phyloP scores from a whole-genome alignment of 1,140 invertebrate species.

The Drosophila lacteicornis region DNA sequence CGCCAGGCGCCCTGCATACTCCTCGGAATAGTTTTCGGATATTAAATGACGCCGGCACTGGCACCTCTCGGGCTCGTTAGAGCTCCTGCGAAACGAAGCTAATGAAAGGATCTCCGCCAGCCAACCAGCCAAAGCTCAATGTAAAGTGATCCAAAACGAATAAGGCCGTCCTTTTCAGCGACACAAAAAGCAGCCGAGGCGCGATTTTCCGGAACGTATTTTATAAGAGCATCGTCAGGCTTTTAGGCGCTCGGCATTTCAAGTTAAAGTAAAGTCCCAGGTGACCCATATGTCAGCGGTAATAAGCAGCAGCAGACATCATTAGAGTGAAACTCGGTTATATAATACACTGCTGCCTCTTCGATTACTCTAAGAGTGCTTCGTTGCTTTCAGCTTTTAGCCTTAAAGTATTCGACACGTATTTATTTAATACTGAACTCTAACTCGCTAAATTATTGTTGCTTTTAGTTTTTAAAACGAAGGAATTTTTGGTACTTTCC shows the following conservation, averaged over 20 bases:
- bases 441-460: background rate
- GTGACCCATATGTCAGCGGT: constrained; percentile 73
- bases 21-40: constrained; percentile 49
- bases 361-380: background rate
- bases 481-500: too few species aligned
- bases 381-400: too few species aligned
- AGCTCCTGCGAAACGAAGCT: constrained; percentile 58
- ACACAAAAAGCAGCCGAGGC: constrained; percentile 52
- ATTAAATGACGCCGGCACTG: constrained; percentile 33
- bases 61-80: constrained; percentile 31
- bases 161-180: constrained; percentile 23
- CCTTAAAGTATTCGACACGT: too few species aligned
- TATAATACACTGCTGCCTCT: background rate
- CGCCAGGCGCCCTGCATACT: background rate
- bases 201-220: constrained; percentile 35
- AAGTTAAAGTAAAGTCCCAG: constrained; percentile 60
- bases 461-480: background rate
- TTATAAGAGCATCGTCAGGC: constrained; percentile 54
- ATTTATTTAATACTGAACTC: background rate
- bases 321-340: constrained; percentile 1
- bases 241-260: constrained; percentile 43
- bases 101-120: constrained; percentile 56
- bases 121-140: constrained; percentile 27
- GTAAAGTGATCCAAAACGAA: constrained; percentile 53
- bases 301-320: constrained; percentile 57